These are phyloP conservation scores for Hylaeus volcanicus DNA, from an alignment of 1,140 invertebrate species.

Conservation along the genomic window DNA sequence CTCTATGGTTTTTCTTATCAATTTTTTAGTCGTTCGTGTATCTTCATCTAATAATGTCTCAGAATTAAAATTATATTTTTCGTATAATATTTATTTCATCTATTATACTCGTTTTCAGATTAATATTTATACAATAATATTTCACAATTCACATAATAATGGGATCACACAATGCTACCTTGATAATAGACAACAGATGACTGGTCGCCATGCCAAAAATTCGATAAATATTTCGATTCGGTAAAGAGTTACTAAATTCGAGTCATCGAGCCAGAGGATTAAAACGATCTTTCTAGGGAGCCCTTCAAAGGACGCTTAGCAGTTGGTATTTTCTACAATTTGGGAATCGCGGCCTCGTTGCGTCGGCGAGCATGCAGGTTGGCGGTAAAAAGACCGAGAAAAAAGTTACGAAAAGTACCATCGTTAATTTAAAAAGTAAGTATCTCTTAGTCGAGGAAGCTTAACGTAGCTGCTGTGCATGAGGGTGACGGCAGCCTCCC, in stretches of 20 bases:
- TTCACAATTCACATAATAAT: no score
- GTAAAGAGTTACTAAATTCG: no score
- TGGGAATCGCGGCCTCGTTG: conserved; percentile 16
- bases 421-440: conserved; percentile 52
- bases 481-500: background rate
- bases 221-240: no score
- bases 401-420: conserved; percentile 30
- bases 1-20: background rate
- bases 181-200: no score
- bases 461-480: background rate
- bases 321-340: conserved; percentile 16
- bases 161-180: no score
- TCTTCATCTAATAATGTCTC: no score
- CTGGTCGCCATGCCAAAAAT: no score
- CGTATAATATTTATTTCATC: no score
- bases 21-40: no score
- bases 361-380: background rate
- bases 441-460: conserved; percentile 36
- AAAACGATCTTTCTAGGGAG: background rate
- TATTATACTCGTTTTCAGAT: no score
- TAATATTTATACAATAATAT: no score
- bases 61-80: background rate
- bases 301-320: conserved; percentile 16
- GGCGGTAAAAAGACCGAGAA: conserved; percentile 15
- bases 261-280: no score